Percentiles rank a stretch among this genome's conserved stretches.
Evolutionary conservation across 2,113 vertebrate genomes (phyloP).

Genomic region (Aleadryas rufinucha): DNA sequence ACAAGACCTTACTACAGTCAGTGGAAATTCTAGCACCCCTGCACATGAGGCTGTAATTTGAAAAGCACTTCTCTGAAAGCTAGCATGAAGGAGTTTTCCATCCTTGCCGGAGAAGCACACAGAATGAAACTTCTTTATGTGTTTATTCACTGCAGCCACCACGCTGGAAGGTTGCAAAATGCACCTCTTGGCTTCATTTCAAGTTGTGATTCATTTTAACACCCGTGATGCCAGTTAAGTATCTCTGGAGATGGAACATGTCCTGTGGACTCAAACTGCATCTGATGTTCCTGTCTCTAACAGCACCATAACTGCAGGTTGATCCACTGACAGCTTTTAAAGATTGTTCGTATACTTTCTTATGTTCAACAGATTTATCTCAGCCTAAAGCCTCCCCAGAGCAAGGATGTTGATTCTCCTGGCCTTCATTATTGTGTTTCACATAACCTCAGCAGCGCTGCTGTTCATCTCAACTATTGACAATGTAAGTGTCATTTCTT

Average conservation of each 20-base stretch:
- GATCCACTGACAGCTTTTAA: not conserved
- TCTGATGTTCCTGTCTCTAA: not conserved
- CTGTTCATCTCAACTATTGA: constrained; percentile 78
- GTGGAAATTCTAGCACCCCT: not conserved
- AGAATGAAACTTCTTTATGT: not conserved
- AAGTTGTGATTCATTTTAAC: not conserved
- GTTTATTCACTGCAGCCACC: not conserved
- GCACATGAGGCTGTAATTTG: not conserved
- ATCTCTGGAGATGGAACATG: not conserved
- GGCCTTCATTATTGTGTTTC: constrained; percentile 79
- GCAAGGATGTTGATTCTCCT: constrained; percentile 79
- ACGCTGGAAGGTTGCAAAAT: not conserved
- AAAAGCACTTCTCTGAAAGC: not conserved
- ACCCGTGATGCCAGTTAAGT: not conserved
- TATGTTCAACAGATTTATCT: constrained; percentile 17
- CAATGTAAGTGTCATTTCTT: constrained; percentile 68
- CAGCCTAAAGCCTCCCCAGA: not conserved
- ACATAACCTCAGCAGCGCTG: constrained; percentile 73
- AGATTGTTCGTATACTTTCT: not conserved
- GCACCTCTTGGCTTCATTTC: not conserved
- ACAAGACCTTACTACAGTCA: not conserved
- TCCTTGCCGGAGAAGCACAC: not conserved
- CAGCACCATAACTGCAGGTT: not conserved
- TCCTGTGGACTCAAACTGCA: not conserved
- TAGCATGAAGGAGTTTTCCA: not conserved